Evolutionary conservation across 2,888 invertebrate genomes (phyloP), one percentile per base, ranked within the genome.

Genomic region (Drosophila prolongata): DNA sequence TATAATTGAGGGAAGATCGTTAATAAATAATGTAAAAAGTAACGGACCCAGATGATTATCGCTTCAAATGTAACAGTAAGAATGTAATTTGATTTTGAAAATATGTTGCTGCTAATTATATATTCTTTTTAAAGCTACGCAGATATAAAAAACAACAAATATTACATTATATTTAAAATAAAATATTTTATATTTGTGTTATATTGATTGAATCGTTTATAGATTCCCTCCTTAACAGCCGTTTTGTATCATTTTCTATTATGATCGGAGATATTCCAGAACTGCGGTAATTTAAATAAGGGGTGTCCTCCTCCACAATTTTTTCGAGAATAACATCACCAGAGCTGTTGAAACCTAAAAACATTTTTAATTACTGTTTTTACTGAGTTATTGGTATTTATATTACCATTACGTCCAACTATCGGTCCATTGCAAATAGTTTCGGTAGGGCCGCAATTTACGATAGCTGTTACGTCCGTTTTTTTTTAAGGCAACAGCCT

Each of bases 401-500:
- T 38, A 47, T 10, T 46, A 70, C 87, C 85, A 70, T 84, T 90
- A 55, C 83, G 86, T 37, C 79, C 82, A 44, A 72, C 68, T 65
- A 89, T 83, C 27, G 87, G 84, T 47, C 87, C 90, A 76, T 90
- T 89, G 24, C 84, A 75, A 37, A 87, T n/a, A n/a, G n/a, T n/a
- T n/a, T n/a, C n/a, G n/a, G n/a, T n/a, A n/a, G n/a, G n/a, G n/a
- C n/a, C n/a, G n/a, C n/a, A n/a, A n/a, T n/a, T n/a, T n/a, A n/a
- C n/a, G 77, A 6, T 82, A 79, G 8, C 78, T 89, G 44, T 86
- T 90, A 14, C 86, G 77, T 34, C 68, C 75, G 43, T 89, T 90
- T 71, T 91, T n/a, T 69, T 92, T 92, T n/a, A 92, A 69, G 34
- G 92, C 92, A n/a, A 91, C 90, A 38, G 92, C 94, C 58, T 94